Evolutionary conservation across 2,113 vertebrate species (phyloP), one percentile per base, ranked within the genome.

Genomic region (Lasiurus borealis): DNA sequence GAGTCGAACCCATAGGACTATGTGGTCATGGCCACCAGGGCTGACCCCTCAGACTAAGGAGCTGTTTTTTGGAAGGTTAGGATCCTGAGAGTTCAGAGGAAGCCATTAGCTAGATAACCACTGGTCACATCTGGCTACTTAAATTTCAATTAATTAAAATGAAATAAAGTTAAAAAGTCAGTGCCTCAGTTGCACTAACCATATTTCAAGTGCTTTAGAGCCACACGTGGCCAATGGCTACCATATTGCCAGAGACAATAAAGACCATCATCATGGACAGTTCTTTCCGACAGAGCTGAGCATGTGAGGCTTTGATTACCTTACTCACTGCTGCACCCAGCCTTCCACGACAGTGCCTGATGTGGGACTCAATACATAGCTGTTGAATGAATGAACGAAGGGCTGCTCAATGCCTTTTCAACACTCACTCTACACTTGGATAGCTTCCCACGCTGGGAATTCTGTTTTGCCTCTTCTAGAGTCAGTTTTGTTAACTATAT

Each of bases 331-430:
- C 75, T 44, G 25, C 46, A 8, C 68, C 23, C 46, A 19, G 27
- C 48, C 40, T 25, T 6, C 69, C 5, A 1, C 0, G 6, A 11
- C 8, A 9, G 5, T 6, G 12, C 16, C 25, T 18, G 84, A 44
- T 0, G 7, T 8, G 27, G 25, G 64, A 19, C 66, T 1, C 31
- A 15, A 2, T 0, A 3, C 46, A 0, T 4, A 1, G 18, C 8
- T 46, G 92, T 0, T 75, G 57, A 62, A 50, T 19, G 1, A 50
- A 82, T 10, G 68, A 27, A 11, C 15, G 48, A 66, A 44, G 1
- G 46, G 40, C 57, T 36, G 31, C 15, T 27, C 62, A 9, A 2
- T 1, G 81, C 16, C 46, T 85, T 48, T 29, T 62, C 19, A 36
- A 46, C 27, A 8, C 69, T 81, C 83, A 4, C 5, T 36, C 62